Percentiles rank a stretch among this genome's conserved stretches.
Evolutionary conservation across 2,113 vertebrate species (phyloP).

Genomic region (Rhynchomys soricoides): DNA sequence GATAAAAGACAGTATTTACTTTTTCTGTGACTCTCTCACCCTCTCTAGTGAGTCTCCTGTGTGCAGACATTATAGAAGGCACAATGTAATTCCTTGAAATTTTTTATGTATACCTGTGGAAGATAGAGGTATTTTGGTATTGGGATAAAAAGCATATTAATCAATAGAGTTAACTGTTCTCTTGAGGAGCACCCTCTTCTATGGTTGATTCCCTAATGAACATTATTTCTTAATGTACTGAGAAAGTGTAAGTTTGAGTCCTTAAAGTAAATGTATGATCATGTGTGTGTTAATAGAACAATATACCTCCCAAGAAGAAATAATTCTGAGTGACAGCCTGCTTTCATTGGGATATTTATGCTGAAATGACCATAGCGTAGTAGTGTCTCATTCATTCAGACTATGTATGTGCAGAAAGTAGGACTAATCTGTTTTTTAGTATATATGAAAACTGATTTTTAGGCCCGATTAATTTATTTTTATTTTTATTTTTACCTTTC

Average conservation of each 20-base stretch:
- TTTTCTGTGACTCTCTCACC: conserved; percentile 39
- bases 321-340: conserved; percentile 3
- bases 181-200: conserved; percentile 58
- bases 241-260: conserved; percentile 69
- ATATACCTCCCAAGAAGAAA: conserved; percentile 1
- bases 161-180: conserved; percentile 74
- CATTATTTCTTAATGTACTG: conserved; percentile 57
- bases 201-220: conserved; percentile 72
- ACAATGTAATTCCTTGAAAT: conserved; percentile 67
- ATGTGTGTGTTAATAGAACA: conserved; percentile 3
- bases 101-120: conserved; percentile 62
- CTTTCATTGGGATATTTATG: neutral
- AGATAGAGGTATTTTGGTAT: conserved; percentile 22
- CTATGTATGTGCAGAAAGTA: neutral
- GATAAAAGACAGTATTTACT: conserved; percentile 11
- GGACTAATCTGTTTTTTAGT: neutral
- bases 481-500: neutral
- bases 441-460: neutral
- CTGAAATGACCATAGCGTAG: conserved; percentile 47
- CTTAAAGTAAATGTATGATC: conserved; percentile 57
- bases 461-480: neutral
- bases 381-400: conserved; percentile 28
- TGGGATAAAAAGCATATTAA: conserved; percentile 72
- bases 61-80: conserved; percentile 34
- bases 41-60: neutral